Evolutionary conservation across 2,888 invertebrate species (phyloP).

Genomic region (Leucoma salicis): DNA sequence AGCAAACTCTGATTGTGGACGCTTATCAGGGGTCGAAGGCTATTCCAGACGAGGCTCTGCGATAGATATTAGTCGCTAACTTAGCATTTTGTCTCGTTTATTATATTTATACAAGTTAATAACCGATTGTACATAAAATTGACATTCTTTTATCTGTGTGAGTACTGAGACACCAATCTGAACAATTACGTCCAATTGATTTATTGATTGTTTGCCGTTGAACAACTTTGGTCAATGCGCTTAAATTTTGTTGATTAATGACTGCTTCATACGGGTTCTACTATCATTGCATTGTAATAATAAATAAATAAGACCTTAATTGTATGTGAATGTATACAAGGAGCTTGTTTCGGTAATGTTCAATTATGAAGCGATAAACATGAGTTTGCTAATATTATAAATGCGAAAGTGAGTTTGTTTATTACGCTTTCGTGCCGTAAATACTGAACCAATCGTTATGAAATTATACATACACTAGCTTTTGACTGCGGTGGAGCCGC

Average conservation of each 20-base stretch:
- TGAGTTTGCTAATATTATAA: no score
- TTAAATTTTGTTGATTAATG: slow-evolving; percentile 12
- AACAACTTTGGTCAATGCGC: slow-evolving; percentile 15
- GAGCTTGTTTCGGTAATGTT: no score
- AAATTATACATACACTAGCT: no score
- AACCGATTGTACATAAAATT: slow-evolving; percentile 1
- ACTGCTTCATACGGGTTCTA: no score
- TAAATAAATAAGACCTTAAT: no score
- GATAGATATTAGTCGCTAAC: slow-evolving; percentile 25
- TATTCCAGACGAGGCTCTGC: slow-evolving; percentile 37
- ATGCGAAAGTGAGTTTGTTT: no score
- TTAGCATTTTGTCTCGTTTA: slow-evolving; percentile 7
- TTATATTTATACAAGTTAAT: slow-evolving; percentile 3
- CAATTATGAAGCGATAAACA: no score
- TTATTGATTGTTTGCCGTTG: slow-evolving; percentile 44
- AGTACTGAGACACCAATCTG: slow-evolving; percentile 42
- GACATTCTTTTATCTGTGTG: slow-evolving; percentile 31
- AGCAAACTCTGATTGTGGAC: slow-evolving; percentile 58
- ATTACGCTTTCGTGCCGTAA: no score
- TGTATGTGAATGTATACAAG: no score
- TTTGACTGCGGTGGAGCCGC: no score
- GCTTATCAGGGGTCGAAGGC: slow-evolving; percentile 66
- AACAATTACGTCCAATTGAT: slow-evolving; percentile 70
- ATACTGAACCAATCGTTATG: no score
- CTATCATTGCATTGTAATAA: no score